phyloP scores from a whole-genome alignment of 2,797 vertebrate species.

The Pseudochaenichthys georgianus region DNA sequence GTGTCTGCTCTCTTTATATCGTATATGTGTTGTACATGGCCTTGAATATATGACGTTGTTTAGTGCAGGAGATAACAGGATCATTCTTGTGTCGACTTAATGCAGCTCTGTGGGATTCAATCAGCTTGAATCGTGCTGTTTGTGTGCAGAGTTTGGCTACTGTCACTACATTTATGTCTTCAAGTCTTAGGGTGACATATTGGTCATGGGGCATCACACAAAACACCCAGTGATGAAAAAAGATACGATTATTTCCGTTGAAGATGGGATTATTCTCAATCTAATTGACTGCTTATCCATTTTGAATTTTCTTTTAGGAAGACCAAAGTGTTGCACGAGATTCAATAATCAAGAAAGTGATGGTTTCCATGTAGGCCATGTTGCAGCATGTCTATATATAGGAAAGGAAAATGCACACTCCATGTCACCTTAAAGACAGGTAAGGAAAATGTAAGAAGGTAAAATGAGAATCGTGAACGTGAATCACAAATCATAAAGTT shows the following conservation, averaged over 20 bases:
- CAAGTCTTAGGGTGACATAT: conserved; percentile 38
- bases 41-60: conserved; percentile 43
- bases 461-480: conserved; percentile 63
- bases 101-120: conserved; percentile 52
- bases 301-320: conserved; percentile 30
- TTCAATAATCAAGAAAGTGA: conserved; percentile 28
- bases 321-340: conserved; percentile 12
- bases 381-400: conserved; percentile 15
- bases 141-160: conserved; percentile 42
- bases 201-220: conserved; percentile 38
- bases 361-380: conserved; percentile 18
- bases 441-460: conserved; percentile 26
- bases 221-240: conserved; percentile 36
- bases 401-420: conserved; percentile 27
- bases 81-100: conserved; percentile 46
- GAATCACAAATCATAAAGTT: conserved; percentile 76
- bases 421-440: conserved; percentile 43
- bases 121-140: conserved; percentile 36
- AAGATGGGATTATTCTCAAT: conserved; percentile 56
- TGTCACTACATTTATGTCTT: conserved; percentile 25
- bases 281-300: conserved; percentile 57
- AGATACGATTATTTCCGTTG: conserved; percentile 43
- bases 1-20: conserved; percentile 20
- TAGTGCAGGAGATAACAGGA: conserved; percentile 48
- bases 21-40: conserved; percentile 31